Evolutionary conservation across 2,113 vertebrate genomes (phyloP).

Genomic region (Oryzias javanicus): DNA sequence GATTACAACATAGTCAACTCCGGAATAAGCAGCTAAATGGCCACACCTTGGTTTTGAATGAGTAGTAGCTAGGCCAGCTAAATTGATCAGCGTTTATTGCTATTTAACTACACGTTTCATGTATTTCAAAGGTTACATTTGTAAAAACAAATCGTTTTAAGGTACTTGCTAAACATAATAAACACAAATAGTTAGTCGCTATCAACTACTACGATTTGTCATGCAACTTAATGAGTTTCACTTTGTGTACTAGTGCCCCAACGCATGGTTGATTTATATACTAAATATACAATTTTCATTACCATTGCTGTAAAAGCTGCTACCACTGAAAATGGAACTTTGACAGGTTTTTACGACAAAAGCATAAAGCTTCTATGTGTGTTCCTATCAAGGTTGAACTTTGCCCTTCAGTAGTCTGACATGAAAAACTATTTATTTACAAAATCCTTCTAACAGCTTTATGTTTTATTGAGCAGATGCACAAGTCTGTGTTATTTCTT

Average conservation of each 20-base stretch:
- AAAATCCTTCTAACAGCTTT: neutral
- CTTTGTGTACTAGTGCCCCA: conserved; percentile 8
- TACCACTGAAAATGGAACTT: conserved; percentile 33
- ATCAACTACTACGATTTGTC: neutral
- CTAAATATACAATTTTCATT: neutral
- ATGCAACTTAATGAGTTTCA: conserved; percentile 5
- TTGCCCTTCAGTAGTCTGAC: conserved; percentile 34
- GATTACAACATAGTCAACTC: conserved; percentile 25
- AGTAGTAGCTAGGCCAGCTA: conserved; percentile 51
- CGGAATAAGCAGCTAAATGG: conserved; percentile 58
- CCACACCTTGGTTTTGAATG: conserved; percentile 75
- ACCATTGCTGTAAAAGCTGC: conserved; percentile 2
- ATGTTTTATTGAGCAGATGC: neutral
- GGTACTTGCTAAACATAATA: neutral
- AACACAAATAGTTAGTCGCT: neutral
- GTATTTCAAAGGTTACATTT: conserved; percentile 7
- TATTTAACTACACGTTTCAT: neutral
- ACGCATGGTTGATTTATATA: neutral
- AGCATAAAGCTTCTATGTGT: neutral
- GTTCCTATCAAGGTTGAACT: conserved; percentile 41
- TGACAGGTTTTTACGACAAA: conserved; percentile 22
- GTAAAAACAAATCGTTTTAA: neutral
- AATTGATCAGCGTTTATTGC: conserved; percentile 14
- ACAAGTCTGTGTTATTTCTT: too few relatives aligned
- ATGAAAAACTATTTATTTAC: conserved; percentile 13